Base-by-base conservation (phyloP, 1,140 invertebrate species). In the Temnothorax nylanderi region DNA sequence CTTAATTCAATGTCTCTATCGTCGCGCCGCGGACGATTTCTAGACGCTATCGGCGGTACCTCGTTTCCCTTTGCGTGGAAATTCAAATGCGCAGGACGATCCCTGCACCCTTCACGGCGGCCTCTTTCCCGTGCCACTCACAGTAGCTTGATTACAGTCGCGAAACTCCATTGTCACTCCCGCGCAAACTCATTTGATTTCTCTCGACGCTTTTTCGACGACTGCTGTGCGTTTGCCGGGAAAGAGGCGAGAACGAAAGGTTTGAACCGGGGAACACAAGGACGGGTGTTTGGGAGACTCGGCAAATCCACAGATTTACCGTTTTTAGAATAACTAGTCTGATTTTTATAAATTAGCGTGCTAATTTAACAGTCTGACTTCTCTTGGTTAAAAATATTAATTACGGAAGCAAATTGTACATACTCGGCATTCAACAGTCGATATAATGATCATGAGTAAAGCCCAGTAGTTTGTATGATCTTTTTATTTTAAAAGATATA, bases 131-230 rank as follows among this genome's bases (percentile, higher is more conserved):
- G 76, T 71, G 67, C n/a, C 49, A 34, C 84, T 69, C 75, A 54
- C 77, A 78, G 72, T 58, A 74, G 62, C 76, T 90, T 90, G 89
- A 90, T 90, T 90, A 77, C 89, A 51, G 74, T 90, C 81, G 34
- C 89, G 86, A 90, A 88, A 88, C 87, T 87, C 74, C 69, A 72
- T 91, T 88, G 89, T 90, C 77, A 76, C 65, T 74, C 67, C 54
- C 64, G 67, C 72, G 89, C 89, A 90, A 90, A 90, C 88, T 90
- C 89, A 90, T 90, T 90, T 90, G 89, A 87, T 84, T 85, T 77
- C 44, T 41, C 60, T 21, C 34, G 76, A 65, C 58, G 75, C 84
- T 89, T 90, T 90, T 89, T 88, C 87, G 56, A 77, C 86, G 72
- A 91, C 85, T 89, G 56, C 87, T 47, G 26, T 76, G 26, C 26